Evolutionary conservation across 2,888 invertebrate genomes (phyloP), one percentile per base, ranked within the genome.

Genomic region (Diloba caeruleocephala): DNA sequence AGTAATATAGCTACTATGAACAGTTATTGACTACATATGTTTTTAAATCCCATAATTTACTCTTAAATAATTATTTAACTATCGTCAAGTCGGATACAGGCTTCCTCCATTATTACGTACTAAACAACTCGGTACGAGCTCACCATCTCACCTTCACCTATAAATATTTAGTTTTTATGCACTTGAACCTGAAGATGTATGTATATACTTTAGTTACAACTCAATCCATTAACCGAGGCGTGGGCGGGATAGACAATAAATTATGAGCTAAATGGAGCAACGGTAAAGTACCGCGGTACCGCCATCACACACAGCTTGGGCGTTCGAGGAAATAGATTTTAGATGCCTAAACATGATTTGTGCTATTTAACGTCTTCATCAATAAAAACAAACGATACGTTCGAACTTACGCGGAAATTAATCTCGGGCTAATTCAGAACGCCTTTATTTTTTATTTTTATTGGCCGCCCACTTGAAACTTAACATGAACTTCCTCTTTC

Each of bases 221-320:
- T 70, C 71, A 65, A 72, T 76, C 71, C 74, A 81, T 76, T 79
- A 74, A 28, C 15, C 10, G 17, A 23, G 34, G 78, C 72, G 84
- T 82, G 76, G 82, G 83, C 64, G 41, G 65, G 57, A 56, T 69
- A 55, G 66, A 58, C 71, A 76, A 81, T 87, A 82, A 82, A 85
- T 80, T 75, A 60, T 59, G 43, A 73, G 79, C 78, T 79, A 76
- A 79, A 76, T 74, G 67, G 65, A 67, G 53, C 50, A 29, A 62
- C 62, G 70, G 74, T 75, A 63, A 61, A 61, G 65, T 66, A 56
- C 63, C 69, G 60, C 68, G 70, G 64, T 66, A 56, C 63, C 69
- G 60, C 68, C 69, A 71, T 79, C 74, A 72, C 62, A 19, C 19
- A 19, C 68, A 57, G 46, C 59, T 66, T 55, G 56, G 37, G 50